Evolutionary conservation across 2,888 invertebrate genomes (phyloP), one percentile per base, ranked within the genome.

Genomic region (Caenorhabditis virilis): DNA sequence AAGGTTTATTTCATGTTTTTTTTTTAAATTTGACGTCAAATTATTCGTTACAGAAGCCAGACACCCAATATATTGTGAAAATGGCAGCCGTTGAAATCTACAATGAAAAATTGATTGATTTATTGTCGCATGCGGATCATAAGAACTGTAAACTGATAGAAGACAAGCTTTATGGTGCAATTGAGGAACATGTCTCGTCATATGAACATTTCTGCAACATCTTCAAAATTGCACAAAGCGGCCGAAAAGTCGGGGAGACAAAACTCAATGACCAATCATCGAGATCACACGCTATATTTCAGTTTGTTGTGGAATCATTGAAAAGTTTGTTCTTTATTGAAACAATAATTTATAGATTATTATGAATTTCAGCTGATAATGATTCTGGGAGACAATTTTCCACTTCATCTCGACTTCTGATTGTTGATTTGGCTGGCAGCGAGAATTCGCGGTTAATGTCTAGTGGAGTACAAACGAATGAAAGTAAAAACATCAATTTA

Each of bases 341-440:
- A n/a, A n/a, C n/a, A n/a, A 6, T 39, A 30, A 30, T 9, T 30
- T 30, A 30, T 30, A 30, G n/a, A 30, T 13, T 9, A 30, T 30
- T 30, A 6, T 9, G 13, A 6, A 30, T 13, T 30, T 30, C 30
- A 30, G 30, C 23, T 5, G 42, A 51, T n/a, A 16, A 3, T 18
- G 3, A 30, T 3, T 30, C 51, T 3, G 23, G 45, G 2, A 43
- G 45, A 18, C 45, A 36, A 36, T 9, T 35, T 16, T 35, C 45
- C 11, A 53, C 38, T 1, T 23, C 36, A 6, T 53, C 53, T 1
- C 45, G 39, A 9, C 53, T 53, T 1, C 15, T 42, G 3, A 25
- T 53, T 1, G 13, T 45, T 23, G 53, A 53, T 45, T 26, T 53
- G 18, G 53, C 53, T 15, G 53, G 53, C 1, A 53, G 53, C 16